These are phyloP conservation scores for Seira musarum DNA, from an alignment of 2,888 invertebrate species.

Conservation along the genomic window DNA sequence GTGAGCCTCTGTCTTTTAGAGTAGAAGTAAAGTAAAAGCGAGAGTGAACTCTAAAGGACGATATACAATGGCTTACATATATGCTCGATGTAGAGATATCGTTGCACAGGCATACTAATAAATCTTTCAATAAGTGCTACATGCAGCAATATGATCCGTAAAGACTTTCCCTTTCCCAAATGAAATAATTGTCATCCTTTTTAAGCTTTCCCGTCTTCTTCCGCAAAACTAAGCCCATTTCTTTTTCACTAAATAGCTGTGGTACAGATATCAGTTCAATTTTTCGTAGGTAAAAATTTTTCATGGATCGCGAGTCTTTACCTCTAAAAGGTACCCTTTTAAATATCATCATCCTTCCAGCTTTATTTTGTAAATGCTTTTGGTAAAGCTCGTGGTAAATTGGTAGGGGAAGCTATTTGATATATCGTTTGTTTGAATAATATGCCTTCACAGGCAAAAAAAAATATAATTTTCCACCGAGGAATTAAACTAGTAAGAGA, in stretches of 20 bases:
- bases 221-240: neutral
- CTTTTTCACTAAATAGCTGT: no score
- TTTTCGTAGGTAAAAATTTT: no score
- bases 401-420: neutral
- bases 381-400: no score
- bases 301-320: no score
- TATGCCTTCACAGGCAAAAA: slow-evolving; percentile 23
- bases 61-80: no score
- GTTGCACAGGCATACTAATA: slow-evolving; percentile 56
- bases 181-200: slow-evolving; percentile 60
- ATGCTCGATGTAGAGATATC: no score
- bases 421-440: slow-evolving; percentile 26
- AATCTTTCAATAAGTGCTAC: slow-evolving; percentile 58
- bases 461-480: slow-evolving; percentile 21
- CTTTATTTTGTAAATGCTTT: no score
- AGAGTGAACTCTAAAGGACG: slow-evolving; percentile 37
- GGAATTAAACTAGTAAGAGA: slow-evolving; percentile 30
- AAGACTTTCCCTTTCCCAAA: slow-evolving; percentile 34
- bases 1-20: neutral
- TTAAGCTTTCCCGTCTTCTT: slow-evolving; percentile 26
- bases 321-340: neutral
- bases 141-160: slow-evolving; percentile 52
- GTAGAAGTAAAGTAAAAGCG: neutral
- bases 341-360: no score
- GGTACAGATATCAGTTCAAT: no score